These are phyloP conservation scores for Prorops nasuta DNA, from an alignment of 1,140 invertebrate genomes.

Conservation along the genomic window DNA sequence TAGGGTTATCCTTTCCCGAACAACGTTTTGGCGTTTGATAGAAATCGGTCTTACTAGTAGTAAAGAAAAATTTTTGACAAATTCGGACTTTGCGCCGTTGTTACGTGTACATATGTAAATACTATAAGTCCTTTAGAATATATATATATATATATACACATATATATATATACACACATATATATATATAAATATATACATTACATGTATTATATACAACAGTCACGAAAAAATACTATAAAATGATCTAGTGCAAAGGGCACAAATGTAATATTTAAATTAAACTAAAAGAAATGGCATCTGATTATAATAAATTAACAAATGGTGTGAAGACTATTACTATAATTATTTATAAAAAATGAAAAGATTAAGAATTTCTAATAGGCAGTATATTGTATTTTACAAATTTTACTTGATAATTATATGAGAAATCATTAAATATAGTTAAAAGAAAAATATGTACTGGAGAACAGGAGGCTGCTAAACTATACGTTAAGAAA, in stretches of 20 bases:
- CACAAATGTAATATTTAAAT: slow-evolving; percentile 57
- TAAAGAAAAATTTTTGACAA: slow-evolving; percentile 26
- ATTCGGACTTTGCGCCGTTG: slow-evolving; percentile 35
- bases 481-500: slow-evolving; percentile 21
- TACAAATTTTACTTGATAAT: slow-evolving; percentile 57
- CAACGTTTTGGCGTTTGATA: background rate
- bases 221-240: slow-evolving; percentile 45
- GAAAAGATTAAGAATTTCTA: slow-evolving; percentile 51
- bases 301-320: slow-evolving; percentile 50
- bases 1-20: background rate
- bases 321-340: slow-evolving; percentile 56
- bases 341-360: slow-evolving; percentile 55
- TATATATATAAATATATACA: too few relatives aligned
- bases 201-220: slow-evolving; percentile 47
- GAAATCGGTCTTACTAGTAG: background rate
- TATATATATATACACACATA: slow-evolving; percentile 33
- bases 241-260: slow-evolving; percentile 50
- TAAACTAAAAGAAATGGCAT: slow-evolving; percentile 36
- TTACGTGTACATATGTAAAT: slow-evolving; percentile 57
- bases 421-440: slow-evolving; percentile 34
- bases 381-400: slow-evolving; percentile 56
- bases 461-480: slow-evolving; percentile 49
- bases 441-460: slow-evolving; percentile 29
- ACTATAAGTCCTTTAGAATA: slow-evolving; percentile 50
- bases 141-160: slow-evolving; percentile 42